These are phyloP conservation scores for Brachionus plicatilis DNA, from an alignment of 1,140 invertebrate species.

Conservation along the genomic window DNA sequence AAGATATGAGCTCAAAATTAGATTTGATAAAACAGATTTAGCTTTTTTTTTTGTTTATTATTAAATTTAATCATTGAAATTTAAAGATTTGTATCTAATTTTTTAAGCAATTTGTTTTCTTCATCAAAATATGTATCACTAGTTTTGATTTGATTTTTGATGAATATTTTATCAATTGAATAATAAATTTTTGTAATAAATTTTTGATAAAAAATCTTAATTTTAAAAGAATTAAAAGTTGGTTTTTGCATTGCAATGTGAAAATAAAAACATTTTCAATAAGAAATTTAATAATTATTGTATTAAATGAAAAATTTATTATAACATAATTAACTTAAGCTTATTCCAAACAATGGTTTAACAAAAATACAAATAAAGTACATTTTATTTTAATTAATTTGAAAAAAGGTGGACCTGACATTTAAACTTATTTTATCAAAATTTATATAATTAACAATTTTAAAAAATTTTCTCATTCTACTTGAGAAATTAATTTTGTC, in stretches of 20 bases:
- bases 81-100: neutral
- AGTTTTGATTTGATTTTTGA: neutral
- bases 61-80: neutral
- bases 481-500: neutral
- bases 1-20: conserved; percentile 31
- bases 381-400: neutral
- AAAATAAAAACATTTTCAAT: no score
- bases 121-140: neutral
- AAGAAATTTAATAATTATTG: no score
- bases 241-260: no score
- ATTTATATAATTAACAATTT: neutral
- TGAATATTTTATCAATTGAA: neutral
- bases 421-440: neutral
- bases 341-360: neutral
- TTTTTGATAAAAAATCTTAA: neutral
- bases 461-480: neutral
- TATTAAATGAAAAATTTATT: no score
- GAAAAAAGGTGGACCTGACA: neutral
- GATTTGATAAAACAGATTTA: neutral
- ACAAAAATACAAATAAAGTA: neutral
- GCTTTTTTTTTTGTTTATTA: neutral
- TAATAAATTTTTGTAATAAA: neutral
- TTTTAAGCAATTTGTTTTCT: neutral
- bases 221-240: no score
- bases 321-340: neutral